Conservation (phyloP, 2,888 invertebrate genomes). For the Thecophora atra region DNA sequence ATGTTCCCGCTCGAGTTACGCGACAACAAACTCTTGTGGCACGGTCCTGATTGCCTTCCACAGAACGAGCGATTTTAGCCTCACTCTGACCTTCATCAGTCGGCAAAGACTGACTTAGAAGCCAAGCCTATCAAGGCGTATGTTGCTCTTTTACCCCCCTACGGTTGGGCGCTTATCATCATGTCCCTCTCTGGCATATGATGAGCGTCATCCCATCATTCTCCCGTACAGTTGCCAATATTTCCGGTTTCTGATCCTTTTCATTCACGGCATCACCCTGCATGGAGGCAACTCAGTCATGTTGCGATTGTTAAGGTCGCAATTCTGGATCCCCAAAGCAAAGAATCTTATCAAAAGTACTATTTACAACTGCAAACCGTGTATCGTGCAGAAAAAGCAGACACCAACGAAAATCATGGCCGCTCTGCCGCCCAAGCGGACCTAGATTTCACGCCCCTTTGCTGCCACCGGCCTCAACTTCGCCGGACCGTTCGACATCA, state of each 20-base stretch:
- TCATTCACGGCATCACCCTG: no score
- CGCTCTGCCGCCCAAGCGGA: conserved; percentile 24
- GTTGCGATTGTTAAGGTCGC: not conserved
- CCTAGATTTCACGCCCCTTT: conserved; percentile 31
- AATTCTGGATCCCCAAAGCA: conserved; percentile 16
- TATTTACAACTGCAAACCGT: conserved; percentile 6
- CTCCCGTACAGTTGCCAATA: not conserved
- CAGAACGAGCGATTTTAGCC: no score
- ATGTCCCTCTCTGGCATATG: not conserved
- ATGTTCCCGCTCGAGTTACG: no score
- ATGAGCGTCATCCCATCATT: not conserved
- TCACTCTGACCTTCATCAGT: no score
- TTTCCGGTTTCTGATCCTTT: not conserved
- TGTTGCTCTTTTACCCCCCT: not conserved
- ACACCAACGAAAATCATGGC: not conserved
- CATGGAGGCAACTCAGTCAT: conserved; percentile 18
- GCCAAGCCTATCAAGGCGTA: no score
- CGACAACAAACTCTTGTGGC: no score
- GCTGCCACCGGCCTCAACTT: no score
- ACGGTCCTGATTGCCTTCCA: no score
- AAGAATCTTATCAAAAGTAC: conserved; percentile 9
- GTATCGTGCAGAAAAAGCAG: not conserved
- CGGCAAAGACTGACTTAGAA: no score
- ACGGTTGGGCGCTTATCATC: not conserved
- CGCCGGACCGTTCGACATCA: no score